Percentiles rank a stretch among this genome's conserved stretches.
phyloP scores from a whole-genome alignment of 2,888 invertebrate species.

The Allygus modestus region DNA sequence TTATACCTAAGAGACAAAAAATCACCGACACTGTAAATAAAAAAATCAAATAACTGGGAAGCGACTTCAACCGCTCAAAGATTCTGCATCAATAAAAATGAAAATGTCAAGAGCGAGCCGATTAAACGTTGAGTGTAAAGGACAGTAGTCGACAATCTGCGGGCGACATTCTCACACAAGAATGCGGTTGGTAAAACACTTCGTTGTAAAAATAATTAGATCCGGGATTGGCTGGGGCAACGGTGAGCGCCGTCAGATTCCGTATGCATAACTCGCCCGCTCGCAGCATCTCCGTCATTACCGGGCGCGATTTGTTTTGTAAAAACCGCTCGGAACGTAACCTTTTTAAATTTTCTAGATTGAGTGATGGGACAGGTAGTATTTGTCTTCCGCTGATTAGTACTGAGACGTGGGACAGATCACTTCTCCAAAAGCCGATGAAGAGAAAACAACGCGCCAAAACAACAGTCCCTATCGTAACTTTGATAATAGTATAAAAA shows the following conservation, averaged over 20 bases:
- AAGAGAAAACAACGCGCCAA: too few species aligned
- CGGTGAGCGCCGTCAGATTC: background rate
- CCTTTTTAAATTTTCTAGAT: background rate
- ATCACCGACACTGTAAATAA: background rate
- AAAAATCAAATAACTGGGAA: background rate
- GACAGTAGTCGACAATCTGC: background rate
- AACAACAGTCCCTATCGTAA: too few species aligned
- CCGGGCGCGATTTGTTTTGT: background rate
- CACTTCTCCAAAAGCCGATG: too few species aligned
- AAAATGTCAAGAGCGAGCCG: conserved; percentile 26
- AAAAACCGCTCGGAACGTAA: background rate
- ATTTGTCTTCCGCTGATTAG: too few species aligned
- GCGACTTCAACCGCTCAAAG: background rate
- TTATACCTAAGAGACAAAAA: too few species aligned
- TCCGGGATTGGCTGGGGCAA: conserved; percentile 14
- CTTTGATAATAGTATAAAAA: too few species aligned
- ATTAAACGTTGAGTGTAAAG: background rate
- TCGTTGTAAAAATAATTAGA: conserved; percentile 11
- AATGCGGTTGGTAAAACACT: conserved; percentile 4
- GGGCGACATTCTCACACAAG: conserved; percentile 28
- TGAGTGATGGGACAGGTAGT: background rate
- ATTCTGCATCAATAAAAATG: conserved; percentile 8
- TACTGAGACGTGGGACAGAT: too few species aligned
- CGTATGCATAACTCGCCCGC: background rate
- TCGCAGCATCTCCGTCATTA: background rate